Base-by-base conservation (phyloP, 2,113 vertebrate genomes). In the Scomber scombrus region DNA sequence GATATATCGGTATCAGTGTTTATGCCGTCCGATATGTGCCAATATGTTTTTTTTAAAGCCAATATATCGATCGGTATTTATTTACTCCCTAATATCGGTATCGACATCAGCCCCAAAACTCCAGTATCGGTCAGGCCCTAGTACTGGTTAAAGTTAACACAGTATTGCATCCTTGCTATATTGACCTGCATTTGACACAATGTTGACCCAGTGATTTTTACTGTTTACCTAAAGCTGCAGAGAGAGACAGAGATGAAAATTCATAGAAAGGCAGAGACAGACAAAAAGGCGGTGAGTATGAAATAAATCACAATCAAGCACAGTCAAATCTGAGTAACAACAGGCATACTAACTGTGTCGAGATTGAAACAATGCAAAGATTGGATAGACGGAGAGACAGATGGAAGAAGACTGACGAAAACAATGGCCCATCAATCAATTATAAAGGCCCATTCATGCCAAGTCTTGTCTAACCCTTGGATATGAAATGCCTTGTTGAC, bases 401-500 rank as follows among this genome's bases (percentile, higher is more conserved):
- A 23, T 76, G 29, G 31, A 65, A 50, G 62, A 65, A 47, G 65
- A 78, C 29, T 46, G 49, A 62, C 0, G 57, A 69, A 69, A 68
- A 46, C 73, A 73, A 68, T 45, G 55, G 58, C 11, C 50, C 57
- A 74, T 85, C 72, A 66, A 72, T 86, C 83, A 84, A 6, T 86
- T 67, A 70, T 18, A 72, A 34, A 66, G 51, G 13, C 34, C 52
- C 14, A 26, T 71, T 84, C 55, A 57, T 68, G 77, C 34, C 71
- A 73, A 43, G 11, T 55, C 76, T 54, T 26, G 77, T 64, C 61
- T 70, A 57, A 77, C 23, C 46, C 19, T 60, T 66, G 47, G 63
- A 55, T 52, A 58, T 71, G 60, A 78, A 81, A 85, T 23, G 64
- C 69, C 29, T 65, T 16, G 50, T 74, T 82, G 83, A 91, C 89